A percentile compares a stretch with the other conserved stretches of the same genome.
Evolutionary conservation across 2,888 invertebrate genomes (phyloP).

Genomic region (Eilema griseolum): DNA sequence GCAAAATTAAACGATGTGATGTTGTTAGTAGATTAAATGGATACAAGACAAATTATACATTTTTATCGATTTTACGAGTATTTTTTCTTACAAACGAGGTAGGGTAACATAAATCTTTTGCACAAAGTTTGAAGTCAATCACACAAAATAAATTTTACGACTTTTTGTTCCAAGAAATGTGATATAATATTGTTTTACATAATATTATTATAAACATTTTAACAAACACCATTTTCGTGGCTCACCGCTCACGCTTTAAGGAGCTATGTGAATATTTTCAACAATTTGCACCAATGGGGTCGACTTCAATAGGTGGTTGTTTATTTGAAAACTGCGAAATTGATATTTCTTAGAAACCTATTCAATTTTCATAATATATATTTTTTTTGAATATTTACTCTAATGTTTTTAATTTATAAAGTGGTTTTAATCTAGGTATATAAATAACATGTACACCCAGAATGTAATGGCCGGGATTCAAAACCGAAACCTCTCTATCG

Average conservation of each 20-base stretch:
- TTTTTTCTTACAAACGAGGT: not conserved
- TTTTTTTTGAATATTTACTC: not conserved
- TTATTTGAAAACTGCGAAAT: not conserved
- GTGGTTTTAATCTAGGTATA: no score
- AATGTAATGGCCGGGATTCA: no score
- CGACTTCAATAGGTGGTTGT: not conserved
- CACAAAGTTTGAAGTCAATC: not conserved
- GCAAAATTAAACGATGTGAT: no score
- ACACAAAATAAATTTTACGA: not conserved
- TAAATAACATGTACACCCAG: no score
- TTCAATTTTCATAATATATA: not conserved
- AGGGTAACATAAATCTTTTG: not conserved
- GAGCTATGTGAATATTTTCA: not conserved
- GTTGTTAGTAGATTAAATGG: no score
- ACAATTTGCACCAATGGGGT: not conserved
- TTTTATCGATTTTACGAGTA: no score
- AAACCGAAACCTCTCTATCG: no score
- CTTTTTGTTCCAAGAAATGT: not conserved
- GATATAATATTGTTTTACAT: not conserved
- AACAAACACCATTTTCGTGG: not conserved
- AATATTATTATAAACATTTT: not conserved
- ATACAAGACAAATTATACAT: no score
- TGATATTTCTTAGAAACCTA: not conserved
- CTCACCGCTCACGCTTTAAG: not conserved
- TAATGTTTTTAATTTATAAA: no score